Evolutionary conservation across 2,888 invertebrate species (phyloP).

Genomic region (Ophion obscuratus): DNA sequence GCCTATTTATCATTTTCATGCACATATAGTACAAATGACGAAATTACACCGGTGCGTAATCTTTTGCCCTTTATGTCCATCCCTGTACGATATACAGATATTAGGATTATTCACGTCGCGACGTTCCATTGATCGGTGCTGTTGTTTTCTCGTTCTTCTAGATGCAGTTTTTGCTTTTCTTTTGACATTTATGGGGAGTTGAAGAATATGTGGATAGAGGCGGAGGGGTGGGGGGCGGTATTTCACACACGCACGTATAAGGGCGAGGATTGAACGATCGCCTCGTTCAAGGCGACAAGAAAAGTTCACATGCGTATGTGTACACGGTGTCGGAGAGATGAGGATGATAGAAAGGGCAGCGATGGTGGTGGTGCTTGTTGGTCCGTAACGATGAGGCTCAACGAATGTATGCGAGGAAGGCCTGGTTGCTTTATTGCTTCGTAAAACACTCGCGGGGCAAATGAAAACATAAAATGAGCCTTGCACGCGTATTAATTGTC

Average conservation of each 20-base stretch:
- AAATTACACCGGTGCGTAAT: too few relatives aligned
- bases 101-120: neutral
- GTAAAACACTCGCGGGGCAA: slow-evolving; percentile 51
- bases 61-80: too few relatives aligned
- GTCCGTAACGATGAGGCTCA: slow-evolving; percentile 13
- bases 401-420: neutral
- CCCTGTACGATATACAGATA: too few relatives aligned
- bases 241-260: slow-evolving; percentile 50
- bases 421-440: neutral
- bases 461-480: slow-evolving; percentile 80
- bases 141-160: slow-evolving; percentile 23
- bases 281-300: slow-evolving; percentile 59
- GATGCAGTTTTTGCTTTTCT: neutral
- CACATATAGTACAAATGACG: too few relatives aligned
- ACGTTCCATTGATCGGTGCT: neutral
- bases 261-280: slow-evolving; percentile 66
- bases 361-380: slow-evolving; percentile 4
- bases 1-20: too few relatives aligned
- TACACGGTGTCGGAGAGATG: slow-evolving; percentile 4
- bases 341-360: slow-evolving; percentile 4
- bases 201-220: neutral
- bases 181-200: neutral
- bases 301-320: slow-evolving; percentile 46
- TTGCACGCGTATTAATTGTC: slow-evolving; percentile 79
- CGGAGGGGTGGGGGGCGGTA: neutral